Evolutionary conservation across 2,113 vertebrate genomes (phyloP).

Genomic region (Cacatua alba): DNA sequence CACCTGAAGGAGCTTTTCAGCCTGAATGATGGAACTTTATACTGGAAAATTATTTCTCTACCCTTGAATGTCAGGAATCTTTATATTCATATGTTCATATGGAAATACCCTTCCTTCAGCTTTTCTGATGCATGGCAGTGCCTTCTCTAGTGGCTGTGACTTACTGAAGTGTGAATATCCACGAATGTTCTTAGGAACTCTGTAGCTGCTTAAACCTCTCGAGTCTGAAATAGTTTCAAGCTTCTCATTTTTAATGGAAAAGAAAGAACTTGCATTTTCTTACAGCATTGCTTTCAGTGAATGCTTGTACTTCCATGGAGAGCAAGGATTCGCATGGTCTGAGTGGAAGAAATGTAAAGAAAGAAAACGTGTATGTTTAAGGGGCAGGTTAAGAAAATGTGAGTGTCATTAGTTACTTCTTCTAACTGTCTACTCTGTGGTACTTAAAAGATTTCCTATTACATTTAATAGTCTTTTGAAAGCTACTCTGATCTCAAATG

Average conservation of each 20-base stretch:
- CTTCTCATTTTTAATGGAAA: slow-evolving; percentile 8
- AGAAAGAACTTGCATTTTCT: not conserved
- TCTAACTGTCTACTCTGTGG: not conserved
- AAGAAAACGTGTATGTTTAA: not conserved
- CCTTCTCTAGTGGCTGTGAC: slow-evolving; percentile 2
- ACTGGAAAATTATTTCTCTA: slow-evolving; percentile 49
- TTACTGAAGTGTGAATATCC: slow-evolving; percentile 41
- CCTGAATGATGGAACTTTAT: not conserved
- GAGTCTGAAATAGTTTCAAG: slow-evolving; percentile 2
- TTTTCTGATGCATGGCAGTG: slow-evolving; percentile 1
- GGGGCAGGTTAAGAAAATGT: not conserved
- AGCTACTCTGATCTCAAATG: not conserved
- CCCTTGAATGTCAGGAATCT: slow-evolving; percentile 46
- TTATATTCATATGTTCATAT: slow-evolving; percentile 7
- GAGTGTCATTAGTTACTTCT: not conserved
- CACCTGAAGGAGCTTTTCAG: not conserved
- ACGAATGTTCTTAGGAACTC: not conserved
- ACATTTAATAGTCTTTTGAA: not conserved
- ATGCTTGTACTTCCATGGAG: not conserved
- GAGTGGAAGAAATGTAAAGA: not conserved
- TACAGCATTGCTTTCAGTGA: slow-evolving; percentile 13
- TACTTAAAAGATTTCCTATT: not conserved
- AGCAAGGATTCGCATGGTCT: not conserved
- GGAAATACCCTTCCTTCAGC: slow-evolving; percentile 35
- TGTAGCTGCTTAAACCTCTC: not conserved